Percentiles rank a stretch among this genome's conserved stretches.
phyloP scores from a whole-genome alignment of 2,888 invertebrate species.

The Fragum whitleyi region DNA sequence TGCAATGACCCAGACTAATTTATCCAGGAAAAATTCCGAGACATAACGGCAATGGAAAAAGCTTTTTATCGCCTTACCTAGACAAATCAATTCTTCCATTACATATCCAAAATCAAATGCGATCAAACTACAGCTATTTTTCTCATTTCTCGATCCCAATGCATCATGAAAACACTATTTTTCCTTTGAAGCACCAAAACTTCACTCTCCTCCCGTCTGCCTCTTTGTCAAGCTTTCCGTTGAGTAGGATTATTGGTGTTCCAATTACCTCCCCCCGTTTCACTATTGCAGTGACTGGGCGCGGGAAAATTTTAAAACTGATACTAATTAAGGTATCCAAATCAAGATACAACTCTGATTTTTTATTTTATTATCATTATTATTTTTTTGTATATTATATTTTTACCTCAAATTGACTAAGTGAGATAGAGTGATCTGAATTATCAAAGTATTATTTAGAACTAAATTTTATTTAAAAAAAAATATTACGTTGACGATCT shows the following conservation, averaged over 20 bases:
- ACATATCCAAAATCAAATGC: not conserved
- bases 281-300: not conserved
- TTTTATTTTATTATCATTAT: too few species aligned
- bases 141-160: not conserved
- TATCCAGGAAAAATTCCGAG: conserved; percentile 43
- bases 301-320: too few species aligned
- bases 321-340: too few species aligned
- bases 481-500: too few species aligned
- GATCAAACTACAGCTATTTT: not conserved
- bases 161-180: not conserved
- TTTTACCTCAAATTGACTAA: too few species aligned
- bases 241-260: conserved; percentile 54
- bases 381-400: too few species aligned
- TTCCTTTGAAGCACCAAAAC: not conserved
- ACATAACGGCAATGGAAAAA: conserved; percentile 19
- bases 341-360: too few species aligned
- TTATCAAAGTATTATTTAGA: too few species aligned
- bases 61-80: not conserved
- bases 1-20: conserved; percentile 47
- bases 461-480: too few species aligned
- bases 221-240: conserved; percentile 5
- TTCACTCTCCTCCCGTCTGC: conserved; percentile 15
- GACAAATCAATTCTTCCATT: not conserved
- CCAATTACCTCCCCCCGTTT: conserved; percentile 55
- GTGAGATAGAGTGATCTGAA: too few species aligned